Evolutionary conservation across 2,888 invertebrate species (phyloP).

Genomic region (Zonitis immaculata): DNA sequence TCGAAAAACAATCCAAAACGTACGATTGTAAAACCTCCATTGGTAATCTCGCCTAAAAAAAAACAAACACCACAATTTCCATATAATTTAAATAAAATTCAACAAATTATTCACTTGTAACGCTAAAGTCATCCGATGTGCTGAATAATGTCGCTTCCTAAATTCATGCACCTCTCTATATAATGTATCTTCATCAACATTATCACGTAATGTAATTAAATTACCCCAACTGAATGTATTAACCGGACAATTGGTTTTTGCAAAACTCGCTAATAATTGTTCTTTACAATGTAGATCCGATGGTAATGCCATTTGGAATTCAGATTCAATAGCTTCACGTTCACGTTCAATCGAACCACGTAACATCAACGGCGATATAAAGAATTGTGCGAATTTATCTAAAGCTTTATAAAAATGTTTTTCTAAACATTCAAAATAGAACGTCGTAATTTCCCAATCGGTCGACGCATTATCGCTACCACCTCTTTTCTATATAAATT

Average conservation of each 20-base stretch:
- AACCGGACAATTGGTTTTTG: conserved; percentile 67
- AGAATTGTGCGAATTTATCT: conserved; percentile 85
- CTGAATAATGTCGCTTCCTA: conserved; percentile 73
- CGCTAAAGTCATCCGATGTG: conserved; percentile 82
- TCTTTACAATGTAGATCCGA: conserved; percentile 71
- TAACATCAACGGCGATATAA: conserved; percentile 80
- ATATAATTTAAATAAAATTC: neutral
- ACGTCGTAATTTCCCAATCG: conserved; percentile 80
- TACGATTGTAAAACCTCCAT: conserved; percentile 61
- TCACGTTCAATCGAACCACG: conserved; percentile 82
- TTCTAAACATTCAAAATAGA: conserved; percentile 84
- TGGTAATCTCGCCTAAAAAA: conserved; percentile 55
- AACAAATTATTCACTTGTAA: conserved; percentile 72
- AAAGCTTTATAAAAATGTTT: conserved; percentile 70
- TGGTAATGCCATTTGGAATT: conserved; percentile 76
- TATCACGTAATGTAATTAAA: conserved; percentile 64
- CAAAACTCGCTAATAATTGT: conserved; percentile 68
- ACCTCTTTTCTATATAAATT: conserved; percentile 61
- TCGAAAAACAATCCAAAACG: conserved; percentile 62
- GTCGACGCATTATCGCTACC: conserved; percentile 86
- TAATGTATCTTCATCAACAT: conserved; percentile 62
- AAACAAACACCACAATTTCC: no score
- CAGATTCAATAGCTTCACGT: conserved; percentile 82
- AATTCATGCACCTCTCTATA: conserved; percentile 70
- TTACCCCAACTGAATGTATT: conserved; percentile 85